These are phyloP conservation scores for Anthonomus grandis DNA, from an alignment of 1,140 invertebrate species.

Conservation along the genomic window DNA sequence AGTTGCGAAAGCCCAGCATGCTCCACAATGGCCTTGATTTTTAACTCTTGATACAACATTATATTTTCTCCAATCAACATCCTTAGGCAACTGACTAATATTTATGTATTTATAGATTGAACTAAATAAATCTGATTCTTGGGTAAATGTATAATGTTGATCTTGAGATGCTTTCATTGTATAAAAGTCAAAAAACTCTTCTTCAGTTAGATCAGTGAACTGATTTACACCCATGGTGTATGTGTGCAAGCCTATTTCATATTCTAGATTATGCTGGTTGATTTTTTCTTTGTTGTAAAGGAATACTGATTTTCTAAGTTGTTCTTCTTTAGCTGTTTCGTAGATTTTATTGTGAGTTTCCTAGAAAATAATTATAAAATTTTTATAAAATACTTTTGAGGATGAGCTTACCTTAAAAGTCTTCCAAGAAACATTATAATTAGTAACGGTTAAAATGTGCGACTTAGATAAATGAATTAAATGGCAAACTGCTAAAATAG, in stretches of 20 bases:
- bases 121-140: too few relatives aligned
- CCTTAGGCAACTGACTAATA: slow-evolving; percentile 65
- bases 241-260: slow-evolving; percentile 58
- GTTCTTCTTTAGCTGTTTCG: slow-evolving; percentile 59
- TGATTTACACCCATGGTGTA: slow-evolving; percentile 72
- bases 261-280: slow-evolving; percentile 73
- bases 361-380: background rate
- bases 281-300: slow-evolving; percentile 80
- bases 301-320: slow-evolving; percentile 78
- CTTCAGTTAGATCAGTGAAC: slow-evolving; percentile 78
- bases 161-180: slow-evolving; percentile 33
- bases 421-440: too few relatives aligned
- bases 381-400: too few relatives aligned
- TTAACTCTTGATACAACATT: slow-evolving; percentile 88
- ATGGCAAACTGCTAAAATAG: too few relatives aligned
- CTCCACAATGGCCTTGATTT: slow-evolving; percentile 89
- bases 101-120: too few relatives aligned
- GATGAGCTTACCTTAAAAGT: too few relatives aligned
- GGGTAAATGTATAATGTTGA: too few relatives aligned
- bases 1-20: slow-evolving; percentile 89
- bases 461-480: too few relatives aligned
- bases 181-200: slow-evolving; percentile 79
- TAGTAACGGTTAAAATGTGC: too few relatives aligned
- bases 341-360: background rate
- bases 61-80: slow-evolving; percentile 81